These are phyloP conservation scores for Tyrannus savana DNA, from an alignment of 2,113 vertebrate genomes.

Conservation along the genomic window DNA sequence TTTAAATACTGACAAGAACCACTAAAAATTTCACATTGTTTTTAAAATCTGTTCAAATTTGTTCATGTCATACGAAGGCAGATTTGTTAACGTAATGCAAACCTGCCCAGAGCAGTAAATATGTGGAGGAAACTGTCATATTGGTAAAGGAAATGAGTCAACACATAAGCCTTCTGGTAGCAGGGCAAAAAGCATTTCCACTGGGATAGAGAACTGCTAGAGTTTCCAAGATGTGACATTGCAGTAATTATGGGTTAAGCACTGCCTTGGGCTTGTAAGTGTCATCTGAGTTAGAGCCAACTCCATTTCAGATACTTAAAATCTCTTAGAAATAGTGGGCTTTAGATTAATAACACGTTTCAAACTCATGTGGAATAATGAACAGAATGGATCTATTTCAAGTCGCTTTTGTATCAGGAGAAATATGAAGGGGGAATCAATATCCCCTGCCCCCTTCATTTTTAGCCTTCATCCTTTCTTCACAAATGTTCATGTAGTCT, in stretches of 20 bases:
- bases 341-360: slow-evolving; percentile 57
- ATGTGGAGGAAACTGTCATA: slow-evolving; percentile 89
- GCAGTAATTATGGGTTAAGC: slow-evolving; percentile 96
- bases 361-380: not conserved
- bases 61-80: slow-evolving; percentile 35
- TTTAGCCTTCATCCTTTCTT: slow-evolving; percentile 19
- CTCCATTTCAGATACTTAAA: slow-evolving; percentile 77
- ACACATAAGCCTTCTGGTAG: slow-evolving; percentile 79
- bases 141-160: slow-evolving; percentile 92
- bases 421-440: not conserved
- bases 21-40: slow-evolving; percentile 28
- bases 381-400: not conserved
- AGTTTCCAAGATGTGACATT: slow-evolving; percentile 89
- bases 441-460: not conserved
- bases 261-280: slow-evolving; percentile 87
- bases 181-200: slow-evolving; percentile 82
- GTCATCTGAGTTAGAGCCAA: slow-evolving; percentile 82
- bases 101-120: slow-evolving; percentile 84
- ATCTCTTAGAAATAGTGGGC: slow-evolving; percentile 63
- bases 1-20: slow-evolving; percentile 2
- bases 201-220: slow-evolving; percentile 85
- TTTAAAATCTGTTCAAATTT: slow-evolving; percentile 40
- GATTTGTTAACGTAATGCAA: slow-evolving; percentile 59
- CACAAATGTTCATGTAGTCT: not conserved
- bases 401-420: not conserved